These are phyloP conservation scores for Proales similis DNA, from an alignment of 1,140 invertebrate genomes.

Conservation along the genomic window DNA sequence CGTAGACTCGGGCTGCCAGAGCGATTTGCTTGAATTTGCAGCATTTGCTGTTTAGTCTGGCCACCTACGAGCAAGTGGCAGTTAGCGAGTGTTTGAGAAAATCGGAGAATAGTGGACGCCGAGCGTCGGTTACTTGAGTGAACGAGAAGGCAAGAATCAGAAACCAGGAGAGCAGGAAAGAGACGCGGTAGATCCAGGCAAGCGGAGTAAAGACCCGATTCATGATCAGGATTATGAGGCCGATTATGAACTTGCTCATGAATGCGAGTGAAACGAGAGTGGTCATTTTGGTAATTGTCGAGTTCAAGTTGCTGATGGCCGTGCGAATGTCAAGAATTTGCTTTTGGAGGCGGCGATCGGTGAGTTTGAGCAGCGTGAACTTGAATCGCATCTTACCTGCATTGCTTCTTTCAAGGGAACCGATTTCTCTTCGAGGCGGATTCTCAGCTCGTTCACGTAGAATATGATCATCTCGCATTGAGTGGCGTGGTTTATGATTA, in stretches of 20 bases:
- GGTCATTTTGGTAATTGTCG: slow-evolving; percentile 27
- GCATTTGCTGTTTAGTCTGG: slow-evolving; percentile 49
- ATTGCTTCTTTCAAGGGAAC: slow-evolving; percentile 49
- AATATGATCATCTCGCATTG: slow-evolving; percentile 53
- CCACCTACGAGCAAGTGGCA: slow-evolving; percentile 45
- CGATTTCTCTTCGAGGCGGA: slow-evolving; percentile 50
- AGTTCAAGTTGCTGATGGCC: slow-evolving; percentile 30
- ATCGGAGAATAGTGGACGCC: not conserved
- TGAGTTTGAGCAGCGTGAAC: too few relatives aligned
- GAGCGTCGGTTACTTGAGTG: slow-evolving; percentile 43
- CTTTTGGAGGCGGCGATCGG: too few relatives aligned
- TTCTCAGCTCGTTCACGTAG: slow-evolving; percentile 46
- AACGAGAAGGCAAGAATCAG: slow-evolving; percentile 46
- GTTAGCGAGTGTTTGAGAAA: not conserved
- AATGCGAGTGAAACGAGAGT: slow-evolving; percentile 18
- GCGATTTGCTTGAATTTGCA: slow-evolving; percentile 48
- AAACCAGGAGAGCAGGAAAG: slow-evolving; percentile 46
- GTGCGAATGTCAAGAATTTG: slow-evolving; percentile 32
- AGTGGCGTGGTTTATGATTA: slow-evolving; percentile 51
- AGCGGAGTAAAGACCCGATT: slow-evolving; percentile 43
- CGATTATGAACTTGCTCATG: slow-evolving; percentile 38
- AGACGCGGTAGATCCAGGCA: slow-evolving; percentile 46
- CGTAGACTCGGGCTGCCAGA: slow-evolving; percentile 51
- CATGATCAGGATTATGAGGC: slow-evolving; percentile 45
- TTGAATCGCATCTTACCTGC: slow-evolving; percentile 44